Percentiles rank a stretch among this genome's conserved stretches.
These are phyloP conservation scores for Torymus tubicola DNA, from an alignment of 2,888 invertebrate genomes.

Conservation along the genomic window DNA sequence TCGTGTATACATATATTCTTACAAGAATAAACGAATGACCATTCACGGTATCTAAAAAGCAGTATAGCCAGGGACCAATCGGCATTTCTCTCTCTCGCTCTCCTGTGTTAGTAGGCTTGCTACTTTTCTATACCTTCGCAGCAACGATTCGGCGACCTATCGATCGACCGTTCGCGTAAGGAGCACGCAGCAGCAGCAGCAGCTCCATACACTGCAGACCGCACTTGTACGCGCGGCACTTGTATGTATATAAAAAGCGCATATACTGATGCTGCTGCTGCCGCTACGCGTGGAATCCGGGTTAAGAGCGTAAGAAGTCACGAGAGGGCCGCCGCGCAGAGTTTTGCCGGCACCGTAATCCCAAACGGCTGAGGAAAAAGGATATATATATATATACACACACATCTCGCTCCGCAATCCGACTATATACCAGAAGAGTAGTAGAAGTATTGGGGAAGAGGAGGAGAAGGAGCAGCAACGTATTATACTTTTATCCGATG, in stretches of 20 bases:
- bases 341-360: conserved; percentile 14
- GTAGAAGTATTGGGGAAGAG: not conserved
- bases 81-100: too few species aligned
- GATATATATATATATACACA: too few species aligned
- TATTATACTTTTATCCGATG: conserved; percentile 21
- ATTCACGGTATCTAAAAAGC: too few species aligned
- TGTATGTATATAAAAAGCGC: not conserved
- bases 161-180: conserved; percentile 8
- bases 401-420: not conserved
- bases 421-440: not conserved
- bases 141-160: not conserved
- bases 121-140: not conserved
- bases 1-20: too few species aligned
- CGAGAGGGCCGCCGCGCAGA: conserved; percentile 9
- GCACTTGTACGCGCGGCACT: too few species aligned
- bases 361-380: not conserved
- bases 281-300: conserved; percentile 19
- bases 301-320: conserved; percentile 32
- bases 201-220: too few species aligned
- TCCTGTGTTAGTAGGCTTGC: too few species aligned
- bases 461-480: conserved; percentile 6
- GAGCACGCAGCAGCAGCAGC: conserved; percentile 12
- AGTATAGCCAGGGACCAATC: too few species aligned
- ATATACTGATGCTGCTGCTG: not conserved
- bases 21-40: too few species aligned